Percentiles rank a stretch among this genome's conserved stretches.
Conservation (phyloP, 2,888 invertebrate genomes). For the Poecilobothrus nobilitatus region DNA sequence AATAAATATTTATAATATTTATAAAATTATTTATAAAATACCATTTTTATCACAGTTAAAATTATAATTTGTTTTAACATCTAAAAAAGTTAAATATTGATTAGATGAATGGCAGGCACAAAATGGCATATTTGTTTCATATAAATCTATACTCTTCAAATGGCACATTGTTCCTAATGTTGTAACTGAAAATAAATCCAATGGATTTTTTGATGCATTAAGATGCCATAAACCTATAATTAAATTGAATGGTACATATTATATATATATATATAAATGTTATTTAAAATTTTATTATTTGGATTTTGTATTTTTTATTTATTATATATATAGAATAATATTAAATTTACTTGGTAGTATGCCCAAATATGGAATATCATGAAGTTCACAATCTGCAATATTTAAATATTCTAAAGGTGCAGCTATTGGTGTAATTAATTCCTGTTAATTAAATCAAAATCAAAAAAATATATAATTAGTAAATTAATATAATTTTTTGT, state of each 20-base stretch:
- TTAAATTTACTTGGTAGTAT: constrained; percentile 45
- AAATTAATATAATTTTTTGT: constrained; percentile 25
- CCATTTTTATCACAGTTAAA: constrained; percentile 31
- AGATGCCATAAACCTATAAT: constrained; percentile 47
- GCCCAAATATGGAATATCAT: constrained; percentile 53
- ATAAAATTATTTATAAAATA: not conserved
- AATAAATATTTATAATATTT: too few relatives aligned
- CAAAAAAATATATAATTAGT: not conserved
- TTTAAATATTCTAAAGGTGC: constrained; percentile 53
- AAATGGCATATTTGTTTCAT: constrained; percentile 32
- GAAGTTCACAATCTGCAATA: constrained; percentile 52
- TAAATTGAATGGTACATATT: too few relatives aligned
- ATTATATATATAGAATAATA: not conserved
- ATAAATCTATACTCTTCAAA: constrained; percentile 50
- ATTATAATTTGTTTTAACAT: constrained; percentile 33
- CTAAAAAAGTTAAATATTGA: constrained; percentile 33
- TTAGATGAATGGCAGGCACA: constrained; percentile 37
- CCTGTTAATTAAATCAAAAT: constrained; percentile 20
- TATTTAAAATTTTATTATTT: constrained; percentile 7
- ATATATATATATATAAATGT: too few relatives aligned
- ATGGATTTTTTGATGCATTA: constrained; percentile 55
- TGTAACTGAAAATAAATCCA: constrained; percentile 42
- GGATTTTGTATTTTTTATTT: constrained; percentile 8
- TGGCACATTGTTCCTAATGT: constrained; percentile 56
- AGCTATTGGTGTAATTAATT: constrained; percentile 46